Evolutionary conservation across 2,888 invertebrate species (phyloP).

Genomic region (Pteria penguin): DNA sequence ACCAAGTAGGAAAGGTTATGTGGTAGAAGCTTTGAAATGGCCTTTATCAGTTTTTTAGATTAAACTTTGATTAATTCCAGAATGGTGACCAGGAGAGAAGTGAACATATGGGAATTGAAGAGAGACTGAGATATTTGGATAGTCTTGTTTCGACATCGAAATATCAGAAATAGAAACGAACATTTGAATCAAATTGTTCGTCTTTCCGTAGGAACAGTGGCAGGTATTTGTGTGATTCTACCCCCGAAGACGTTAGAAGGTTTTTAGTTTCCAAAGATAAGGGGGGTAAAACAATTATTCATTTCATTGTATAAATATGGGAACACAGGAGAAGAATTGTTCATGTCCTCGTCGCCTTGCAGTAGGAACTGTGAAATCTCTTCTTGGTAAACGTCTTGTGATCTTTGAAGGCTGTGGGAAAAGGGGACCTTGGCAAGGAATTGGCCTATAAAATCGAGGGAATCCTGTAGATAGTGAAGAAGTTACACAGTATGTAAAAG

Average conservation of each 20-base stretch:
- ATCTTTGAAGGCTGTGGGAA: slow-evolving; percentile 16
- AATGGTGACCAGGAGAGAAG: neutral
- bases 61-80: neutral
- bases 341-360: slow-evolving; percentile 24
- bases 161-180: neutral
- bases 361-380: slow-evolving; percentile 4
- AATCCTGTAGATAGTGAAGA: slow-evolving; percentile 27
- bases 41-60: neutral
- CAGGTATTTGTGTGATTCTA: neutral
- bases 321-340: neutral
- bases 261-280: slow-evolving; percentile 25
- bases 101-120: neutral
- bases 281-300: slow-evolving; percentile 12
- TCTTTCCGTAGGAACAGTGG: neutral
- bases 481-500: slow-evolving; percentile 23
- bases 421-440: slow-evolving; percentile 2
- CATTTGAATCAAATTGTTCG: neutral
- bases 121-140: slow-evolving; percentile 9
- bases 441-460: neutral
- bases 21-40: slow-evolving; percentile 12
- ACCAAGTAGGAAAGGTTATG: slow-evolving; percentile 20
- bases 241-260: slow-evolving; percentile 13
- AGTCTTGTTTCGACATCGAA: neutral
- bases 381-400: neutral
- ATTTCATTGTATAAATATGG: neutral